phyloP scores from a whole-genome alignment of 2,888 invertebrate genomes.

The Chymomyza fuscimana region DNA sequence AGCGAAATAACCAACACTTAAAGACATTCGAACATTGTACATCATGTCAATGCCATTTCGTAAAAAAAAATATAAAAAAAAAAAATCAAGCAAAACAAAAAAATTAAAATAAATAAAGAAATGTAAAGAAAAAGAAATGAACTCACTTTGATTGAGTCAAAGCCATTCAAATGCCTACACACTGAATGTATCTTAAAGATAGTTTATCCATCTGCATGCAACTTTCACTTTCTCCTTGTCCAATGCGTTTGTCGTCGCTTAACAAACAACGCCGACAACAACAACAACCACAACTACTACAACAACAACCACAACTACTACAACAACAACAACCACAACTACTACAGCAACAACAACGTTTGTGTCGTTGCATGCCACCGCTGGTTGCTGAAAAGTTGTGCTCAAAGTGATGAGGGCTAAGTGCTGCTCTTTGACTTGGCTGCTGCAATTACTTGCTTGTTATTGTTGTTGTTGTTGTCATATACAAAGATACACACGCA shows the following conservation, averaged over 20 bases:
- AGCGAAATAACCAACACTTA: not conserved
- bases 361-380: not conserved
- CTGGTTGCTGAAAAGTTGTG: not conserved
- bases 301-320: not conserved
- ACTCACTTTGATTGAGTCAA: not conserved
- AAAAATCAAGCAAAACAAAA: not conserved
- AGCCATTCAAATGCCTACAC: not conserved
- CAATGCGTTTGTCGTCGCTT: slow-evolving; percentile 2
- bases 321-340: not conserved
- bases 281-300: not conserved
- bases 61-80: not conserved
- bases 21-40: not conserved
- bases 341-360: not conserved
- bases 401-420: not conserved
- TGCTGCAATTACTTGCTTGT: not conserved
- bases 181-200: not conserved
- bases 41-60: not conserved
- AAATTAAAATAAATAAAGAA: not conserved
- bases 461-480: not conserved
- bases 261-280: not conserved
- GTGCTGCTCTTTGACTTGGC: not conserved
- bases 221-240: slow-evolving; percentile 47
- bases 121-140: not conserved
- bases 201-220: slow-evolving; percentile 20
- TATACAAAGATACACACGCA: not conserved